These are phyloP conservation scores for Tangara arthus DNA, from an alignment of 2,797 vertebrate species.

Conservation along the genomic window DNA sequence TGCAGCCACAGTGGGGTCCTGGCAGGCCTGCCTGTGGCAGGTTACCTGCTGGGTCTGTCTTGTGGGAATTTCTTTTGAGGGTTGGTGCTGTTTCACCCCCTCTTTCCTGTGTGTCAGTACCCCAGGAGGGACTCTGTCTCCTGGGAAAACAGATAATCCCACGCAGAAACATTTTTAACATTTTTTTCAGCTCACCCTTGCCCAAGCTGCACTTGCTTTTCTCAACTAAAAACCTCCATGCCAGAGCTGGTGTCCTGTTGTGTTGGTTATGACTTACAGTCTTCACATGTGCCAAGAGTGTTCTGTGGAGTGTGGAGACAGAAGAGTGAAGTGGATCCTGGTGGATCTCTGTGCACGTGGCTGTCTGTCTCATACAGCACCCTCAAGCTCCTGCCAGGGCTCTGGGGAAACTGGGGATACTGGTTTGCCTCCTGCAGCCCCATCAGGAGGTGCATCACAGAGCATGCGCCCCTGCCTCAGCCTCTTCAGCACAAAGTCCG, in stretches of 20 bases:
- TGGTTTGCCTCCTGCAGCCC: not conserved
- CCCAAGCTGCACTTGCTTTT: not conserved
- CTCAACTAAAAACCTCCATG: not conserved
- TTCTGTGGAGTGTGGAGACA: not conserved
- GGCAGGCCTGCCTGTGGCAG: not conserved
- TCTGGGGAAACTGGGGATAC: not conserved
- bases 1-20: not conserved
- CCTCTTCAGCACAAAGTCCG: not conserved
- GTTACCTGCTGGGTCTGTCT: not conserved
- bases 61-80: not conserved
- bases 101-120: not conserved
- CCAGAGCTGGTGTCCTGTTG: fast-evolving
- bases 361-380: fast-evolving
- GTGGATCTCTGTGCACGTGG: fast-evolving
- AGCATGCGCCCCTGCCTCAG: not conserved
- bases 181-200: not conserved
- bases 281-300: fast-evolving
- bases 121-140: not conserved
- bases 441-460: not conserved
- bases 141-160: not conserved
- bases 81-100: not conserved
- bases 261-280: not conserved
- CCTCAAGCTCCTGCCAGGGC: not conserved
- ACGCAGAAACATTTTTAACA: not conserved
- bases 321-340: not conserved